Evolutionary conservation across 2,888 invertebrate species (phyloP), one percentile per base, ranked within the genome.

Genomic region (Phyto melanocephala): DNA sequence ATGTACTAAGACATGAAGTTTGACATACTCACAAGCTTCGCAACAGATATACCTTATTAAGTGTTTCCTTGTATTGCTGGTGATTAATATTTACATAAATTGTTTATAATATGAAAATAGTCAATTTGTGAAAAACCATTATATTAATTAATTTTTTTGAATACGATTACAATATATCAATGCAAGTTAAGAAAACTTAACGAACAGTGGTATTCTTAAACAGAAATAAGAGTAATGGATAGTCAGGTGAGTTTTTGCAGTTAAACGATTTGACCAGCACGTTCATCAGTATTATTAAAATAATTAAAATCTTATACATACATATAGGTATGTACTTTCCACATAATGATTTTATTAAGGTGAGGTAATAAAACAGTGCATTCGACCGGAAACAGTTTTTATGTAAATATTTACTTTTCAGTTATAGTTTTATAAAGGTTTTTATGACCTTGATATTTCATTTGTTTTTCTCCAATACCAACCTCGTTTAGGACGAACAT

Each of bases 161-260:
- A 35, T 37, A 52, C 40, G 15, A 40, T 13, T 13, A 50, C 35
- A 58, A 62, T n/a, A 35, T 17, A 24, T 45, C 11, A 63, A 70
- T 68, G 77, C 54, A 62, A 80, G 68, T 63, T 74, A 33, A 20
- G 11, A 4, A 52, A 67, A 45, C 13, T 58, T 60, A 35, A 13
- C 40, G 28, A n/a, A 20, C n/a, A 68, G 45, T 45, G 62, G 11
- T 60, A 15, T 10, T 37, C 11, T 17, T 58, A 72, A 52, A 82
- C 45, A 28, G 37, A 60, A 10, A 45, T 24, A 50, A 56, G 50
- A 89, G 89, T 88, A 72, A 89, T 89, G 89, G 89, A 89, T 85
- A 90, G 89, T 86, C 90, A 90, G 87, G 89, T 89, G 85, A 87
- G 87, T 86, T n/a, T n/a, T 54, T 56, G 68, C 58, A 80, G 45